Base-by-base conservation (phyloP, 2,797 vertebrate species). In the Catostomus latipinnis region DNA sequence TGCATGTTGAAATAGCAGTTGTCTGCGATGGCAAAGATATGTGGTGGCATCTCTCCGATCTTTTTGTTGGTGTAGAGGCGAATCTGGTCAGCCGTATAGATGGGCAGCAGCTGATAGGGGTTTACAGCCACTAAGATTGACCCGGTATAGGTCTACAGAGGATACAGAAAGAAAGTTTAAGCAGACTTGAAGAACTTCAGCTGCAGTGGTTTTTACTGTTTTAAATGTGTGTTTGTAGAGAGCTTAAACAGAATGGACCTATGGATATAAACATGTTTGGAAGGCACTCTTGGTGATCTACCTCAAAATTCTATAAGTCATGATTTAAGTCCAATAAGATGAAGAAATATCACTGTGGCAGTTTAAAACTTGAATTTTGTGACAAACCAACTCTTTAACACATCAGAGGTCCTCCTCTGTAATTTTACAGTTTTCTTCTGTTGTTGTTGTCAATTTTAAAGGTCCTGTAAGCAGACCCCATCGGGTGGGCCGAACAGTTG, bases 1-100 rank as follows among this genome's bases (percentile, higher is more conserved):
- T 98, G 96, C 97, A 99, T 99, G 91, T 98, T 99, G 92, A 98
- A 99, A 92, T 98, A 99, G 87, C 98, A 99, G 88, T 98, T 99
- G 93, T 99, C 98, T 0, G 98, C 98, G 0, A 99, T 99, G 82
- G 97, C 96, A 0, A 99, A 99, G 87, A 99, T 98, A 90, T 99
- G 98, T 0, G 98, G 98, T 0, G 97, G 97, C 96, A 99, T 92
- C 89, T 99, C 98, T 0, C 98, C 98, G 0, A 99, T 98, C 93
- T 99, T 99, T 91, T 94, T 98, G 89, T 99, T 99, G 91, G 97
- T 98, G 88, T 99, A 99, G 81, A 97, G 95, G 72, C 97, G 97
- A 86, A 99, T 98, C 87, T 99, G 97, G 81, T 99, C 96, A 0
- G 98, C 89, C 0, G 96, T 97, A 88, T 99, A 99, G 91, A 99